Evolutionary conservation across 2,113 vertebrate genomes (phyloP).

Genomic region (Lagopus muta): DNA sequence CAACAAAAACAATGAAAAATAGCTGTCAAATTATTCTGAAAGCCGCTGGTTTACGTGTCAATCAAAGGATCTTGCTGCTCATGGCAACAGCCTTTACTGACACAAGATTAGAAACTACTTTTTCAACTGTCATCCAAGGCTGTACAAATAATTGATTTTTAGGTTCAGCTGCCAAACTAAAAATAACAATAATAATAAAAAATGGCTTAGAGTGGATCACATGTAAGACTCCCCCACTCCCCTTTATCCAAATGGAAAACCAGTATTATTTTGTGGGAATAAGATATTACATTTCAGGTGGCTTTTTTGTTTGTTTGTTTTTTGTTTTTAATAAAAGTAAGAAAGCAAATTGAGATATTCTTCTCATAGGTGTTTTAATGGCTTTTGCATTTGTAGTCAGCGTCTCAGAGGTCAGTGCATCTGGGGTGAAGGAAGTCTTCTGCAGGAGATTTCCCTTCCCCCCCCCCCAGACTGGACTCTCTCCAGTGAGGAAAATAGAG

Average conservation of each 20-base stretch:
- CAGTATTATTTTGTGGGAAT: not conserved
- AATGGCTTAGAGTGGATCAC: not conserved
- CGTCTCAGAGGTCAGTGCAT: not conserved
- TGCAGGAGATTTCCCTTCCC: not conserved
- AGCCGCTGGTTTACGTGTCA: constrained; percentile 38
- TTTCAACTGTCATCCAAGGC: constrained; percentile 40
- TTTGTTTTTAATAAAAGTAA: not conserved
- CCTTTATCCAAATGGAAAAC: not conserved
- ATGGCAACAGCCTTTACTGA: constrained; percentile 28
- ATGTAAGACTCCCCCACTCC: not conserved
- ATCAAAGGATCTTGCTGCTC: constrained; percentile 26
- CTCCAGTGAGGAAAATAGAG: not conserved
- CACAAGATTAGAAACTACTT: constrained; percentile 35
- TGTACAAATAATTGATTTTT: constrained; percentile 62
- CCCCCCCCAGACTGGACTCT: not conserved
- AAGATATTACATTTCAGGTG: not conserved
- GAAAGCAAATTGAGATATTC: not conserved
- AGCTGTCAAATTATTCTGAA: constrained; percentile 48
- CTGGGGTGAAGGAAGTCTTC: not conserved
- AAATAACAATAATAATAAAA: constrained; percentile 59
- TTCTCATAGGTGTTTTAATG: not conserved
- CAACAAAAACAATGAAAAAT: not conserved
- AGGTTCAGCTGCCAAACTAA: constrained; percentile 42
- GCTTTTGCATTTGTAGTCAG: not conserved
- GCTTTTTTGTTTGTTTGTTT: not conserved